Percentiles rank a stretch among this genome's conserved stretches.
Evolutionary conservation across 1,140 invertebrate species (phyloP).

Genomic region (Choristoneura fumiferana): DNA sequence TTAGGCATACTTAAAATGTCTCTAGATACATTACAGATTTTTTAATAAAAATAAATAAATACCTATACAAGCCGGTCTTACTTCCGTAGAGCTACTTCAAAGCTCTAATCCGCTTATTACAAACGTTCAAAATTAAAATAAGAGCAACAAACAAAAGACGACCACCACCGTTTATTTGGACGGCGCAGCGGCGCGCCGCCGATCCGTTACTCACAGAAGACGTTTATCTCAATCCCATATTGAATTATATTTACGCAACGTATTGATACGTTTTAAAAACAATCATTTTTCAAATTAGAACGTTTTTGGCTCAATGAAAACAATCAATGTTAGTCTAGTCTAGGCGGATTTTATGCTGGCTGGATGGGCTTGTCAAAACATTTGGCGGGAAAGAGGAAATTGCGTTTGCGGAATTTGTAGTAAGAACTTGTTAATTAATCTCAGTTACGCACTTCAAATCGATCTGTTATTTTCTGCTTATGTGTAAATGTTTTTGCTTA

Average conservation of each 20-base stretch:
- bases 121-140: constrained; percentile 66
- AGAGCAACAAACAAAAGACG: constrained; percentile 62
- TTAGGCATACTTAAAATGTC: too few species aligned
- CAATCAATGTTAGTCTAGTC: background rate
- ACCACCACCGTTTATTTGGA: constrained; percentile 56
- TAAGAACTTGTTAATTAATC: too few species aligned
- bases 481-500: too few species aligned
- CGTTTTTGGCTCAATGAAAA: constrained; percentile 11
- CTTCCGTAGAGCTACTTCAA: constrained; percentile 40
- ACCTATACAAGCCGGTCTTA: too few species aligned
- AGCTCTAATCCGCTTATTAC: constrained; percentile 47
- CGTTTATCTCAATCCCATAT: constrained; percentile 45
- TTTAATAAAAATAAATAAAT: too few species aligned
- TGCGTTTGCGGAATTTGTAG: too few species aligned
- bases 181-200: too few species aligned
- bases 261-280: constrained; percentile 39
- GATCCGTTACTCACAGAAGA: constrained; percentile 54
- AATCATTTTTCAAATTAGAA: constrained; percentile 32
- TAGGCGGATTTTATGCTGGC: background rate
- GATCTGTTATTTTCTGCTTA: too few species aligned
- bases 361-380: constrained; percentile 1
- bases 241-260: constrained; percentile 43
- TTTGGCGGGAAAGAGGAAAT: background rate
- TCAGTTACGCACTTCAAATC: too few species aligned
- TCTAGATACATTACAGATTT: too few species aligned